Percentiles rank a stretch among this genome's conserved stretches.
phyloP scores from a whole-genome alignment of 2,113 vertebrate species.

The Salvelinus sp. region DNA sequence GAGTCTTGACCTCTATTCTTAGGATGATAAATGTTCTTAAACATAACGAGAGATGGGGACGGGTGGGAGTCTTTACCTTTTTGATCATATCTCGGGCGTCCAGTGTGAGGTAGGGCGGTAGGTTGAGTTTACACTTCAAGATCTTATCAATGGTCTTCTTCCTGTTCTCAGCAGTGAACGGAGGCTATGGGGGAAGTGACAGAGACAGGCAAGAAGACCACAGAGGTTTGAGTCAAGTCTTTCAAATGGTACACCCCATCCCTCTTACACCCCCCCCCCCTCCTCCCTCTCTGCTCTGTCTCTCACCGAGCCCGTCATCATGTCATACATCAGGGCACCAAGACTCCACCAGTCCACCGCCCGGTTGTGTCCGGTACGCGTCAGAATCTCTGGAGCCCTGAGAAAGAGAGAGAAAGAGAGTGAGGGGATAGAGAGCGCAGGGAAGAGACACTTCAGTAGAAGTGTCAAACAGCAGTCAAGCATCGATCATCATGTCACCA shows the following conservation, averaged over 20 bases:
- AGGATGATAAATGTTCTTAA: too few relatives aligned
- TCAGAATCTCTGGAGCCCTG: conserved; percentile 93
- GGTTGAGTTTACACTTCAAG: conserved; percentile 84
- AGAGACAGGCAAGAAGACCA: not conserved
- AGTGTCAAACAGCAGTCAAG: too few relatives aligned
- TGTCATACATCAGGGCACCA: conserved; percentile 90
- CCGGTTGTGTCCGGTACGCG: conserved; percentile 85
- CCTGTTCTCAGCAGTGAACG: conserved; percentile 89
- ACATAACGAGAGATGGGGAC: not conserved
- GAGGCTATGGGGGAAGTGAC: conserved; percentile 73
- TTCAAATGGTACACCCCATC: too few relatives aligned
- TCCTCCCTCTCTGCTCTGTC: too few relatives aligned
- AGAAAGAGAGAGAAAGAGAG: not conserved
- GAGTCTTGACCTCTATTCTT: too few relatives aligned
- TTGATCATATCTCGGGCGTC: conserved; percentile 89
- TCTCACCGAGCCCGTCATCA: conserved; percentile 96
- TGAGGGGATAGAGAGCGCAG: too few relatives aligned
- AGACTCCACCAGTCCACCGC: conserved; percentile 96
- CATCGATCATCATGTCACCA: too few relatives aligned
- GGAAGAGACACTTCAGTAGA: not conserved
- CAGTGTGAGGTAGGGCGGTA: conserved; percentile 86
- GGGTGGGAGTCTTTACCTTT: conserved; percentile 71
- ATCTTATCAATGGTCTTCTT: conserved; percentile 95
- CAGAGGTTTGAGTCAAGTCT: not conserved
- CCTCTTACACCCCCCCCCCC: too few relatives aligned